Base-by-base conservation (phyloP, 2,888 invertebrate species). In the Lomographa bimaculata region DNA sequence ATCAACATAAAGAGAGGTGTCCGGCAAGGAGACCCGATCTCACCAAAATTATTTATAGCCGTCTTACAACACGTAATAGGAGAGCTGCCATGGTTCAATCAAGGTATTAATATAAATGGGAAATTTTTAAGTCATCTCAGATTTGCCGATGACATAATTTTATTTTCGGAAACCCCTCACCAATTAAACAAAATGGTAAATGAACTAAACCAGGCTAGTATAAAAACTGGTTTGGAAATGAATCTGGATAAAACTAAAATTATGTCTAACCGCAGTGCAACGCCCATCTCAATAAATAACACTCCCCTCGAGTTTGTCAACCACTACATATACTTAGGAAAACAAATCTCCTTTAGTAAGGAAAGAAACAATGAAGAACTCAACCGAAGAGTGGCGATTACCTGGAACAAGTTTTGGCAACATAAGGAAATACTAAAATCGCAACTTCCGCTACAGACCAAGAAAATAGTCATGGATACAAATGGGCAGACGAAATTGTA, bases 321-420 rank as follows among this genome's bases (percentile, higher is more conserved):
- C 10, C 6, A 17, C 1, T 52, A 51, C 24, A 33, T 42, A 5
- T 54, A 51, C 30, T 24, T 54, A 2, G 51, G 45, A 2, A 50
- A 51, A 32, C 48, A 43, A 48, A 20, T 53, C 1, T 44, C 38
- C 5, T 23, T 23, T 17, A 23, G 18, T 1, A 9, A 12, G 17
- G 24, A 17, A 5, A 23, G 24, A 14, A 33, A 21, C 5, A 12
- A 16, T 7, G 11, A 24, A 10, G 18, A 33, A 17, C 3, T 33
- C 5, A 12, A 24, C 10, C 5, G 18, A 34, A 17, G 10, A 17
- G 10, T 25, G 11, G 18, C 25, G 1, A 17, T 24, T 7, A 20
- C 17, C 7, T 33, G 25, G 18, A 38, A 24, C 16, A 37, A 19
- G 6, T 25, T 11, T 7, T 20, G 27, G 7, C 3, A 7, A 8